These are phyloP conservation scores for Percopsis omiscomaycus DNA, from an alignment of 2,797 vertebrate species.

Conservation along the genomic window DNA sequence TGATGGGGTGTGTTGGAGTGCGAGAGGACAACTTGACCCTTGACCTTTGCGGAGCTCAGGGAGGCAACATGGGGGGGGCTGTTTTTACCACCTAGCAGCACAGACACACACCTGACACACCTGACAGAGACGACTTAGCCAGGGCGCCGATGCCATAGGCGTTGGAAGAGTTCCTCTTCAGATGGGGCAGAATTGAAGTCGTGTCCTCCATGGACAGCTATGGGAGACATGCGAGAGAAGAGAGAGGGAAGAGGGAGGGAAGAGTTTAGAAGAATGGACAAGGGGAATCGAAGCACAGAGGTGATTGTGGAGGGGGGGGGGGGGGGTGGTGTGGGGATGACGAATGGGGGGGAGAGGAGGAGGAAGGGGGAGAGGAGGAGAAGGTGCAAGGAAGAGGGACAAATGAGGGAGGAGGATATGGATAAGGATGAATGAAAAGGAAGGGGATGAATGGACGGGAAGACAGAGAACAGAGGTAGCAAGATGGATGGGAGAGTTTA, in stretches of 20 bases:
- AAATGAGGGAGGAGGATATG: conserved; percentile 41
- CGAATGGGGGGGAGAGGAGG: conserved; percentile 38
- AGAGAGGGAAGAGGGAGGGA: conserved; percentile 44
- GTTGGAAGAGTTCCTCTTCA: conserved; percentile 87
- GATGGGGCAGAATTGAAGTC: conserved; percentile 94
- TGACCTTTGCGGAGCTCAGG: conserved; percentile 49
- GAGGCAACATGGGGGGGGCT: conserved; percentile 79
- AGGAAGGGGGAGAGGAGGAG: conserved; percentile 3
- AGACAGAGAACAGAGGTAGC: conserved; percentile 7
- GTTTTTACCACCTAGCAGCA: conserved; percentile 73
- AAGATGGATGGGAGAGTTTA: not conserved
- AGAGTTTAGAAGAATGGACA: conserved; percentile 10
- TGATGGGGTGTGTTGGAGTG: not conserved
- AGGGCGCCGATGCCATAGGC: conserved; percentile 96
- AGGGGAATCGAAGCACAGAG: conserved; percentile 16
- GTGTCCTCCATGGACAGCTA: conserved; percentile 98
- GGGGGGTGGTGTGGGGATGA: conserved; percentile 2
- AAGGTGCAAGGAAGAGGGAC: conserved; percentile 1
- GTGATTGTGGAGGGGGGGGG: not conserved
- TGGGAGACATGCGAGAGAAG: conserved; percentile 17
- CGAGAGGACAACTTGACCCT: conserved; percentile 48
- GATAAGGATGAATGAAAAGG: conserved; percentile 19
- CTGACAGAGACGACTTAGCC: conserved; percentile 98
- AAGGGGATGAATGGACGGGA: conserved; percentile 4
- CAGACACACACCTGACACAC: conserved; percentile 88